Base-by-base conservation (phyloP, 2,113 vertebrate species). In the Dicentrarchus labrax region DNA sequence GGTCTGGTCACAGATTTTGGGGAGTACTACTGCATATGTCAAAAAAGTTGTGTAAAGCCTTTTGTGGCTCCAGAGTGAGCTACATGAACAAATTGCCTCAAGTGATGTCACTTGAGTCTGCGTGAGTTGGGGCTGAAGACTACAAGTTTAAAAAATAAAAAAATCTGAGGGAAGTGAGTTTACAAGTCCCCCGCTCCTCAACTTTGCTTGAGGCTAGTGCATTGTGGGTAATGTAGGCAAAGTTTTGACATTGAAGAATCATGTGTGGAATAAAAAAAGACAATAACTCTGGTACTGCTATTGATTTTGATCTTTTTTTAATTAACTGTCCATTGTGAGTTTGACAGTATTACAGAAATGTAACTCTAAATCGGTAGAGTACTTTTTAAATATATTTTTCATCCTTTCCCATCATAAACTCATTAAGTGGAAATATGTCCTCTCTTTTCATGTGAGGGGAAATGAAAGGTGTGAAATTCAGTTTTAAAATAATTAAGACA, bases 401-500 rank as follows among this genome's bases (percentile, higher is more conserved):
- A 66, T 45, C 43, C 47, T 53, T 45, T 61, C 30, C 39, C 22
- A 53, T 69, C 19, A 60, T 38, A 22, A 62, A 64, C 21, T 24
- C 30, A 43, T 21, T 43, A 57, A 53, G 8, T 22, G 6, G 13
- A 59, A 51, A 30, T 24, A 13, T 8, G 9, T 43, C 7, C 6
- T 47, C 9, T 57, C 53, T n/a, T 21, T 36, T 41, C 24, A 8
- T 39, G 3, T 24, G n/a, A 0, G 15, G 24, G 39, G 57, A 78
- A 69, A 59, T 50, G 1, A 8, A 43, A 30, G 50, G 64, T 30
- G 60, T 72, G 45, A 67, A 84, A 76, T 38, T 8, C n/a, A 47
- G 30, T 71, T 81, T 51, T 61, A 17, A 36, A 56, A 60, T 62
- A 76, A 67, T 77, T 36, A 66, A 79, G 84, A 61, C 57, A 76